Evolutionary conservation across 2,113 vertebrate species (phyloP), one percentile per base, ranked within the genome.

Genomic region (Pampusana beccarii): DNA sequence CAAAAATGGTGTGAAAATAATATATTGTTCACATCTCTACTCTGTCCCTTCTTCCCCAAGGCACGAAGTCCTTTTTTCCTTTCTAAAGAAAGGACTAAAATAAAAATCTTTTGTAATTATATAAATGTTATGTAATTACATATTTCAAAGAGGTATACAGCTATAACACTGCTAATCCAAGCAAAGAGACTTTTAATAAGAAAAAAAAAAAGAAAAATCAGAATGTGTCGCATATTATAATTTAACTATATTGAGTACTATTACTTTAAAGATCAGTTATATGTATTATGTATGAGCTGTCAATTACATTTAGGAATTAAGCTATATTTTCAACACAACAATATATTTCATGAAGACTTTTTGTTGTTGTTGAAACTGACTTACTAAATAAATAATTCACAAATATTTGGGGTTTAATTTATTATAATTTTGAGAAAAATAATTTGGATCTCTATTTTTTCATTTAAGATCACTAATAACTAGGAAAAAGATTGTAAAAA

Each of bases 301-400:
- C 6, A 67, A 28, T 10, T 71, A 1, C 1, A 28, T 64, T 94
- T 93, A 64, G 7, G 2, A 74, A 31, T 33, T 16, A 64, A 51
- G 9, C 0, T 42, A 2, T 50, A 62, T 87, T 87, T 84, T 73
- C 13, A 46, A 26, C 5, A 19, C 34, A 33, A 69, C 54, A 62
- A 5, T 0, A 3, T 40, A 26, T 48, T 69, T 74, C 3, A 11
- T 57, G 2, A 70, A 66, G 5, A 8, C 1, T 13, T 44, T 14
- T 48, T 14, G 23, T 66, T 33, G 5, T 34, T 79, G 7, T 65
- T 40, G 21, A 84, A 93, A 56, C 0, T 21, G 12, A 42, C 14
- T n/a, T 51, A 56, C 40, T 61, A 62, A 72, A 75, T 36, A 58
- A 77, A 48, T 38, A 57, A 48, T 58, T 82, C 53, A 17, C 4